A percentile compares a stretch with the other conserved stretches of the same genome.
These are phyloP conservation scores for Strigamia transsilvanica DNA, from an alignment of 2,888 invertebrate genomes.

Conservation along the genomic window DNA sequence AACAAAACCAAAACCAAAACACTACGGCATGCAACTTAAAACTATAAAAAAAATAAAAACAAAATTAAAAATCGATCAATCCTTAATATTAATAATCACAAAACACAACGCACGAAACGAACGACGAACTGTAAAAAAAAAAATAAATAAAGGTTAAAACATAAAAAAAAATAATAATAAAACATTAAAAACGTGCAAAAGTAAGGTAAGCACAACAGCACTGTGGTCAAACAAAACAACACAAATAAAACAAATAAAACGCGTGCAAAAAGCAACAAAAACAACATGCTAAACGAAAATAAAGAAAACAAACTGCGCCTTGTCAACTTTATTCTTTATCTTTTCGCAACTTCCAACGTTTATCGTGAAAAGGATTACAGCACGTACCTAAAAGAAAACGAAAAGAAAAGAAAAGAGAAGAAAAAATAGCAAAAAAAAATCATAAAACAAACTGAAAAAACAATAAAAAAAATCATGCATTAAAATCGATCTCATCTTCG, in stretches of 20 bases:
- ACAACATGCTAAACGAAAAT: not conserved
- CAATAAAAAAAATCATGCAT: conserved; percentile 26
- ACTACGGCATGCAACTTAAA: conserved; percentile 9
- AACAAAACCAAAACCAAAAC: not conserved
- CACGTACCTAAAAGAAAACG: conserved; percentile 49
- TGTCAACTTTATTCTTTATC: conserved; percentile 15
- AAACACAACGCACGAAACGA: too few relatives aligned
- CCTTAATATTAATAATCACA: too few relatives aligned
- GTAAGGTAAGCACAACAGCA: conserved; percentile 35
- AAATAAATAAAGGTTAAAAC: not conserved
- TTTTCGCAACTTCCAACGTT: conserved; percentile 50
- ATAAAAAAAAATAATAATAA: not conserved
- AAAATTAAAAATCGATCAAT: not conserved
- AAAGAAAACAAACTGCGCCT: conserved; percentile 46
- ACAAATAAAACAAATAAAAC: not conserved
- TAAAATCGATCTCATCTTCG: not conserved
- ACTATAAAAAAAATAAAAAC: not conserved
- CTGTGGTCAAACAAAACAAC: not conserved
- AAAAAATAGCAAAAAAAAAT: not conserved
- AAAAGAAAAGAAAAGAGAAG: not conserved
- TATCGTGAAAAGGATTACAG: conserved; percentile 52
- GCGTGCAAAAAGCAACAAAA: conserved; percentile 1
- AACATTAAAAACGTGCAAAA: not conserved
- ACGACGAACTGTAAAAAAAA: not conserved
- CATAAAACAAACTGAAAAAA: not conserved